Conservation (phyloP, 2,113 vertebrate species). For the Albula glossodonta region DNA sequence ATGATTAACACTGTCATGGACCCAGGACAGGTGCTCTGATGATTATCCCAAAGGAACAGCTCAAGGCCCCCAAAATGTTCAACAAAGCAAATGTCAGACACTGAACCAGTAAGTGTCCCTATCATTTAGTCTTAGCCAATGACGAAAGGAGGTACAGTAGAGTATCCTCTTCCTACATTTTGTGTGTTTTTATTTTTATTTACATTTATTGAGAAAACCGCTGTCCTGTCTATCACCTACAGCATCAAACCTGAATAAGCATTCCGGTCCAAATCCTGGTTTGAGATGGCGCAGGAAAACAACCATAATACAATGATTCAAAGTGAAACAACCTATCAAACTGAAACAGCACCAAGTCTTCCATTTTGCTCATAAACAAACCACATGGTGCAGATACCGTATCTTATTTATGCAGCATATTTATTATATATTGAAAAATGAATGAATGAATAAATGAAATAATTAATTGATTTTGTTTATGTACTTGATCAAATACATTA, state of each 20-base stretch:
- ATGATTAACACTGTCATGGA: background rate
- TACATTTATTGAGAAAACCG: background rate
- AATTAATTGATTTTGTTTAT: too few species aligned
- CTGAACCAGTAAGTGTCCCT: background rate
- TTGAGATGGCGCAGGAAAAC: background rate
- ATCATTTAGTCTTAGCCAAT: background rate
- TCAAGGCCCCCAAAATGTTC: background rate
- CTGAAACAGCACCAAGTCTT: background rate
- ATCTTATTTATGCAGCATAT: too few species aligned
- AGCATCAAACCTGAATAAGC: background rate
- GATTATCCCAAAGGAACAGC: background rate
- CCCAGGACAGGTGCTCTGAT: background rate
- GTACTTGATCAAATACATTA: too few species aligned
- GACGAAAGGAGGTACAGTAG: background rate
- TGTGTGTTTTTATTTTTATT: background rate
- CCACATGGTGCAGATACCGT: too few species aligned
- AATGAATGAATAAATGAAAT: too few species aligned
- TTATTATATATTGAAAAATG: too few species aligned
- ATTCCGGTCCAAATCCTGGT: background rate
- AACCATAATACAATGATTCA: background rate
- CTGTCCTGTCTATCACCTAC: background rate
- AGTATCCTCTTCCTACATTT: background rate
- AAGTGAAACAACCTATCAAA: background rate
- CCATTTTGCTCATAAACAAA: too few species aligned
- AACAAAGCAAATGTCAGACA: background rate